Conservation (phyloP, 2,113 vertebrate genomes). For the Muscicapa adusta region DNA sequence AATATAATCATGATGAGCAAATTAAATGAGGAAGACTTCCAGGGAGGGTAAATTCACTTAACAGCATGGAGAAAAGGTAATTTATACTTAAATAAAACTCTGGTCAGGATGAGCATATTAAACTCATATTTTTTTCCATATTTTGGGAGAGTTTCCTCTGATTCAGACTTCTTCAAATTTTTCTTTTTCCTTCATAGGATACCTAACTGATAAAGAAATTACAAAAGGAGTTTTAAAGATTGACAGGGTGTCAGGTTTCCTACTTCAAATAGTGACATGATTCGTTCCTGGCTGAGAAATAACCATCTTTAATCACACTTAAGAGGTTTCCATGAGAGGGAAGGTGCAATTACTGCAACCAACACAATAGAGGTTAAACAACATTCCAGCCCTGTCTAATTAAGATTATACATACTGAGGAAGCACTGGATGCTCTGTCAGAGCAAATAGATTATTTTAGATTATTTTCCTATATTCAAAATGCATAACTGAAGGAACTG, state of each 20-base stretch:
- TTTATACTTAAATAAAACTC: constrained; percentile 27
- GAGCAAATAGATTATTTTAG: neutral
- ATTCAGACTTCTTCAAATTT: neutral
- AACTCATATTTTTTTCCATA: neutral
- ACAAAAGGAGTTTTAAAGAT: neutral
- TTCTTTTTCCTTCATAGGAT: neutral
- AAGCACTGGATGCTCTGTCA: neutral
- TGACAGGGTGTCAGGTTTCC: neutral
- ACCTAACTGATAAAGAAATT: neutral
- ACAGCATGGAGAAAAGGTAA: neutral
- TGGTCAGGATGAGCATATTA: neutral
- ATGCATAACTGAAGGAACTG: neutral
- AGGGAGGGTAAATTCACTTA: constrained; percentile 40
- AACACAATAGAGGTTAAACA: neutral
- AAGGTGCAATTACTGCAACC: neutral
- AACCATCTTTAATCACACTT: neutral
- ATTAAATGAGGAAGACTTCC: constrained; percentile 28
- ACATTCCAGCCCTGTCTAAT: neutral
- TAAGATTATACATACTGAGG: neutral
- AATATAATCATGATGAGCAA: neutral
- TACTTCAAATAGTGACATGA: neutral
- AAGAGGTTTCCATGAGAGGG: neutral
- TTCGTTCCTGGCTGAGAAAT: neutral
- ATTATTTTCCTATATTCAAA: neutral
- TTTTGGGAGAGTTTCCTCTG: neutral